Evolutionary conservation across 1,140 invertebrate species (phyloP), one percentile per base, ranked within the genome.

Genomic region (Scaptomyza hsui): DNA sequence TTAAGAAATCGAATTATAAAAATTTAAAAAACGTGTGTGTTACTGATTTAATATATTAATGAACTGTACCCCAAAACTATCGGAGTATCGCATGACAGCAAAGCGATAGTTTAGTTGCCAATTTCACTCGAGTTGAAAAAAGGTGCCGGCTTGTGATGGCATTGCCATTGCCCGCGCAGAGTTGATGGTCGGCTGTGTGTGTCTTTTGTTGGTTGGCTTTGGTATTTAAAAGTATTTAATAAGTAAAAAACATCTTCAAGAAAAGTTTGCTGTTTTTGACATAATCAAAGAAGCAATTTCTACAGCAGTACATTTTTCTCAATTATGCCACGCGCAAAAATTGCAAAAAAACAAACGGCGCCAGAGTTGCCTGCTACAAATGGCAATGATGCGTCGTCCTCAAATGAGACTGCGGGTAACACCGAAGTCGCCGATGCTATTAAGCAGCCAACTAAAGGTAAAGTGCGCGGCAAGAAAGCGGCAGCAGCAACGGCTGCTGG

Each of bases 81-180:
- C 67, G 48, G 26, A 32, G 13, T 32, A 49, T 48, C 60, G 53
- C 39, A 10, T 48, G 4, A 18, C 10, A 16, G 15, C 44, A 19
- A 10, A 7, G 7, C 21, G 35, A 55, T 49, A n/a, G 16, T 18
- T 48, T 7, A 13, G n/a, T 4, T 16, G 49, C 13, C 9, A 51
- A 24, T 15, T 29, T 57, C n/a, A 61, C 59, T 49, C 65, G 59
- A 32, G 39, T 12, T 48, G n/a, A 70, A 42, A 45, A 41, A 49
- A 47, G 1, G n/a, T 47, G 39, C 78, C 72, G 78, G 78, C 78
- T 76, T 78, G 15, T 26, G n/a, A 39, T 57, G 47, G 76, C 35
- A 47, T 64, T 71, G 68, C 49, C 61, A 61, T 81, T 81, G 62
- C 78, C 75, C 77, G 77, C 77, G 78, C 77, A 81, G 72, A 45